phyloP scores from a whole-genome alignment of 1,140 invertebrate genomes.

The Portunus trituberculatus region DNA sequence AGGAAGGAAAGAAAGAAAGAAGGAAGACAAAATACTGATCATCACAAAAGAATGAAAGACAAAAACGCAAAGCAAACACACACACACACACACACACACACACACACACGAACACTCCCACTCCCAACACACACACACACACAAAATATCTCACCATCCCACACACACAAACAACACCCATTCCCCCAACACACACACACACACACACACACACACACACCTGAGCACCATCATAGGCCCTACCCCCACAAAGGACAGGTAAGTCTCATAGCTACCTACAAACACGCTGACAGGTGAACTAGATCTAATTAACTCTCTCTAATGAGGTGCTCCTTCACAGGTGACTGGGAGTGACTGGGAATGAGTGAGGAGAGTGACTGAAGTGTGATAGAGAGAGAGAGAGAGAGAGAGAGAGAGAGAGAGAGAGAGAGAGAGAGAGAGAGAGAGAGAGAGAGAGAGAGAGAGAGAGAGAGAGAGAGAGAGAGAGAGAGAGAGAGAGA shows the following conservation, averaged over 20 bases:
- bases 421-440: background rate
- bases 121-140: too few relatives aligned
- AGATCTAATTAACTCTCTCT: background rate
- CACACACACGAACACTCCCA: too few relatives aligned
- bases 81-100: background rate
- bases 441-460: background rate
- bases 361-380: background rate
- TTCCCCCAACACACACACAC: too few relatives aligned
- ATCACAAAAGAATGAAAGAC: too few relatives aligned
- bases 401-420: conserved; percentile 20
- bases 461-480: background rate
- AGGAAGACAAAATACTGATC: too few relatives aligned
- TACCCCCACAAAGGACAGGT: too few relatives aligned
- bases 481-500: background rate
- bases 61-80: background rate
- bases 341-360: background rate
- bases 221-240: too few relatives aligned
- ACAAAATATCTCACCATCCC: too few relatives aligned
- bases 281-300: background rate
- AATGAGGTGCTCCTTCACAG: background rate
- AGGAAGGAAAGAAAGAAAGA: too few relatives aligned
- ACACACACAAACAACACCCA: background rate
- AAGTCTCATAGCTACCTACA: background rate
- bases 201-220: too few relatives aligned
- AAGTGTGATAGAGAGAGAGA: background rate